Evolutionary conservation across 2,113 vertebrate genomes (phyloP).

Genomic region (Sinocyclocheilus anophthalmus): DNA sequence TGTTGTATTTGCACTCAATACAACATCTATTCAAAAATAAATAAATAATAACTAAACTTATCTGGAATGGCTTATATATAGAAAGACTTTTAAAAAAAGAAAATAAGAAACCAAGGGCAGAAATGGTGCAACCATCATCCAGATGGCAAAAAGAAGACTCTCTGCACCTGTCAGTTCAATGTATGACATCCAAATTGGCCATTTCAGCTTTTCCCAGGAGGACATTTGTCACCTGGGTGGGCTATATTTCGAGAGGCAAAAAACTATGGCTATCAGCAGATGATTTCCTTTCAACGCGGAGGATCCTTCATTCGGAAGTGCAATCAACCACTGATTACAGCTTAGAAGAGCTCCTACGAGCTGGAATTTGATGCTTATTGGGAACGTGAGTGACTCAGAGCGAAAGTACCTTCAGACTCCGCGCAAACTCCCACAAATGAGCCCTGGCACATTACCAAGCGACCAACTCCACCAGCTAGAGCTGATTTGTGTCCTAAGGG

Average conservation of each 20-base stretch:
- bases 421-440: conserved; percentile 18
- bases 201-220: conserved; percentile 30
- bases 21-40: background rate
- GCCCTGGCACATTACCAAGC: conserved; percentile 25
- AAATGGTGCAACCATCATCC: background rate
- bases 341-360: conserved; percentile 13
- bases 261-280: conserved; percentile 9
- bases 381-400: background rate
- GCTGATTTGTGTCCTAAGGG: conserved; percentile 49
- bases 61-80: background rate
- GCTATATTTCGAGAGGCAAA: conserved; percentile 29
- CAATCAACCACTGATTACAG: conserved; percentile 48
- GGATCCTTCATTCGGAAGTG: conserved; percentile 16
- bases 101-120: background rate
- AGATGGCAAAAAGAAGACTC: background rate
- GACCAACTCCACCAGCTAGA: conserved; percentile 50
- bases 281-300: conserved; percentile 37
- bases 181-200: conserved; percentile 43
- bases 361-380: conserved; percentile 29
- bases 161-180: conserved; percentile 6
- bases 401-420: background rate
- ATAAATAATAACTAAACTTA: background rate
- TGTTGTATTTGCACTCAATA: background rate
- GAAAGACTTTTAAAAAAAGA: background rate
- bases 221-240: conserved; percentile 27